Conservation (phyloP, 2,113 vertebrate genomes). For the Salvator merianae region DNA sequence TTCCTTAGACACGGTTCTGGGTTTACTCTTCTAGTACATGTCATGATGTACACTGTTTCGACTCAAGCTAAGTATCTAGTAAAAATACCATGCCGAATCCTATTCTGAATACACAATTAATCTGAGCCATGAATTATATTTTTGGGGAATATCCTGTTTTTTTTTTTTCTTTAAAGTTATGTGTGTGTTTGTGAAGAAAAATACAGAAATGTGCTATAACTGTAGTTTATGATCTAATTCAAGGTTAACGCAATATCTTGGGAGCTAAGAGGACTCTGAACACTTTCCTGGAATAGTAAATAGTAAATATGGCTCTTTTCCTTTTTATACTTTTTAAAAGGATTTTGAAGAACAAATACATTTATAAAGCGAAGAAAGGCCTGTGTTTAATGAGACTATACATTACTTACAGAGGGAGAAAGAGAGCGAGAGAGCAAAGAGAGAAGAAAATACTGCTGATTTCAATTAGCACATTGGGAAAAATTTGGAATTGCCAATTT, state of each 20-base stretch:
- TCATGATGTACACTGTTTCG: neutral
- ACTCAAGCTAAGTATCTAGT: constrained; percentile 3
- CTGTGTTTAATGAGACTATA: constrained; percentile 52
- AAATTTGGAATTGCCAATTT: constrained; percentile 44
- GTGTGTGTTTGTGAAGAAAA: constrained; percentile 16
- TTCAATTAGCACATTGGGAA: constrained; percentile 38
- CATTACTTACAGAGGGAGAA: constrained; percentile 42
- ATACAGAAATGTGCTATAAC: neutral
- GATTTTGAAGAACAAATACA: constrained; percentile 45
- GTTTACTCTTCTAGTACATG: neutral
- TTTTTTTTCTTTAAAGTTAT: neutral
- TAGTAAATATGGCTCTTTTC: constrained; percentile 15
- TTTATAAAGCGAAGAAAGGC: constrained; percentile 49
- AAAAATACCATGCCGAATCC: rapidly evolving
- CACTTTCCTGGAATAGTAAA: constrained; percentile 45
- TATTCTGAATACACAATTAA: neutral
- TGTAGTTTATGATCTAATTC: constrained; percentile 34
- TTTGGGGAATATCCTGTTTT: neutral
- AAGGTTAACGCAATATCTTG: constrained; percentile 36
- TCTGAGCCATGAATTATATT: neutral
- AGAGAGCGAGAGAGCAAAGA: neutral
- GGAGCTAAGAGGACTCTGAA: constrained; percentile 2
- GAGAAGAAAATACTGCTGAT: constrained; percentile 49
- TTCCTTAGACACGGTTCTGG: no score
- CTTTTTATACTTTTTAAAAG: constrained; percentile 25